Evolutionary conservation across 2,888 invertebrate species (phyloP).

Genomic region (Caenorhabditis plicata): DNA sequence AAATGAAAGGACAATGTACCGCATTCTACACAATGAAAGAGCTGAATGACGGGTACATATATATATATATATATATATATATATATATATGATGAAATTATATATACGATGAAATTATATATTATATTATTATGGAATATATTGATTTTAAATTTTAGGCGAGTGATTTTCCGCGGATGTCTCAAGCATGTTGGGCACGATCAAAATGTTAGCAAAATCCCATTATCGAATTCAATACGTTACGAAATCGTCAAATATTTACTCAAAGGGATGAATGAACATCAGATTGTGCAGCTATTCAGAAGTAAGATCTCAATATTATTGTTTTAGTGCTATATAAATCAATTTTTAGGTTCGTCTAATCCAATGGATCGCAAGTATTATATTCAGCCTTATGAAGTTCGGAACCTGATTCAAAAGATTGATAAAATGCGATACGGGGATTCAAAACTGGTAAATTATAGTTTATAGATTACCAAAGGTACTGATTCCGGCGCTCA

Average conservation of each 20-base stretch:
- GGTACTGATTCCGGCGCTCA: too few relatives aligned
- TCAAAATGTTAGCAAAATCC: slow-evolving; percentile 27
- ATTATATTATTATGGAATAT: neutral
- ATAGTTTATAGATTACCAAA: neutral
- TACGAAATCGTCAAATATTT: slow-evolving; percentile 31
- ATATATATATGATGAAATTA: neutral
- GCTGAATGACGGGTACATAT: slow-evolving; percentile 34
- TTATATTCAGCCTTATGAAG: slow-evolving; percentile 46
- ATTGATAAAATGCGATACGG: slow-evolving; percentile 5
- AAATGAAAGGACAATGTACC: slow-evolving; percentile 42
- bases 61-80: neutral
- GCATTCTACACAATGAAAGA: slow-evolving; percentile 45
- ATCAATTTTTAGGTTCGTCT: slow-evolving; percentile 14
- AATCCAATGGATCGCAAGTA: slow-evolving; percentile 25
- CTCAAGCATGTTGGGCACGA: slow-evolving; percentile 44
- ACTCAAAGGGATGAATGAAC: slow-evolving; percentile 35
- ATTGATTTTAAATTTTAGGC: too few relatives aligned
- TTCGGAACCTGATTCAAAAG: slow-evolving; percentile 32
- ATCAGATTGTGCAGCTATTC: slow-evolving; percentile 28
- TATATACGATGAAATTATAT: neutral
- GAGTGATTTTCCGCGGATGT: slow-evolving; percentile 39
- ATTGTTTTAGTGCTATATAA: neutral
- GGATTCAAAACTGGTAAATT: neutral
- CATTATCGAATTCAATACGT: slow-evolving; percentile 28
- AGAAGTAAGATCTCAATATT: slow-evolving; percentile 5